Evolutionary conservation across 2,113 vertebrate species (phyloP), one percentile per base, ranked within the genome.

Genomic region (Vulpes ferrilata): DNA sequence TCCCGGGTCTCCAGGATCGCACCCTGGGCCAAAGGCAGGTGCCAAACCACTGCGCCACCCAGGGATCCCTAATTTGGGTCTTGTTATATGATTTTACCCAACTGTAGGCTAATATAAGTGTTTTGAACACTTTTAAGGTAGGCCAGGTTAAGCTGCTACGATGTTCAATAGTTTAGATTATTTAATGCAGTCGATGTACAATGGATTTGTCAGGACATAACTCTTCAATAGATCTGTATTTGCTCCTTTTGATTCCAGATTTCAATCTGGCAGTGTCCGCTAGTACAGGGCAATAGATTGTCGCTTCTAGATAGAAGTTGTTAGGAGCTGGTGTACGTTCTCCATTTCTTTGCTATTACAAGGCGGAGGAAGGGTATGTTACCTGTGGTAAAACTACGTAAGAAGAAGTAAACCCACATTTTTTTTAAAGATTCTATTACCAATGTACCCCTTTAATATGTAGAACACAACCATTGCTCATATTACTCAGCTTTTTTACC

Each of bases 281-380:
- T 3, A 17, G 10, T 16, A 48, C 2, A 22, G 2, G 0, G 0
- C 27, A 64, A 6, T 13, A 0, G 0, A 27, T 9, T 83, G 67
- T 73, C 48, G 17, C 12, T 62, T 83, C 12, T 76, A 53, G 20
- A 81, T 27, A 90, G 2, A 71, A 23, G 27, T 27, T 8, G 32
- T 27, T 80, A 60, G 35, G 10, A 59, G 9, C 1, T 19, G 48
- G 2, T 30, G 2, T 23, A 19, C 22, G 16, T 69, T 85, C 38
- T 80, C 7, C 38, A n/a, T 15, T 51, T 74, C 9, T 22, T 73
- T 74, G 38, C 1, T 65, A 23, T 48, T 88, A 32, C 4, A 82
- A 65, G 16, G 64, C 13, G 0, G 6, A 87, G 23, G 32, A 55
- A 60, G 5, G 0, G 51, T 71, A 1, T 67, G 23, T 79, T 3